phyloP scores from a whole-genome alignment of 2,797 vertebrate species.

The Pogonophryne albipinna region DNA sequence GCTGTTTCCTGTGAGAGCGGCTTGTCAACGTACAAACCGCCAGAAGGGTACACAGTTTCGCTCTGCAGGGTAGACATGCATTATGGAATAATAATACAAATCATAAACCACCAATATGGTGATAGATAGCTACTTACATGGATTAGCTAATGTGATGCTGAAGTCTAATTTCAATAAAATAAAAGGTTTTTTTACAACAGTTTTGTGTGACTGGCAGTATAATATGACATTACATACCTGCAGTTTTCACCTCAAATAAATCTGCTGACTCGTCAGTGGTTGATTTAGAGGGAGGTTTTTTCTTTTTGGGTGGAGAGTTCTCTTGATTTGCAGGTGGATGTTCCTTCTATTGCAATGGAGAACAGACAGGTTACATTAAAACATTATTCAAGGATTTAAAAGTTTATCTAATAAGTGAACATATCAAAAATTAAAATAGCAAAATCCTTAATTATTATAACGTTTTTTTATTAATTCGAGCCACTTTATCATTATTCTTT shows the following conservation, averaged over 20 bases:
- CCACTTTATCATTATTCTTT: not conserved
- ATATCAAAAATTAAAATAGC: not conserved
- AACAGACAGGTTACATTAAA: not conserved
- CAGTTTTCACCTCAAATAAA: conserved; percentile 62
- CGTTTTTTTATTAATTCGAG: not conserved
- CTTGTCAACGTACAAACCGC: no score
- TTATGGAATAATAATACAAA: no score
- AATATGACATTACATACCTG: conserved; percentile 61
- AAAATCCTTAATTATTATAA: not conserved
- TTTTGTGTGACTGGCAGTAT: not conserved
- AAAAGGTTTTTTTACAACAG: no score
- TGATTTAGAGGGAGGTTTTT: conserved; percentile 34
- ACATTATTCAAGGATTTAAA: not conserved
- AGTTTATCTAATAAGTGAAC: not conserved
- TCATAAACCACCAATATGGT: no score
- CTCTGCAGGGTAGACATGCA: no score
- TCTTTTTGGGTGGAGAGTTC: conserved; percentile 72
- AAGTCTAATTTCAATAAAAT: not conserved
- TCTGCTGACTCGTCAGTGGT: conserved; percentile 33
- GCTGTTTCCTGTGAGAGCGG: no score
- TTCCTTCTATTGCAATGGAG: conserved; percentile 65
- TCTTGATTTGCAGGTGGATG: conserved; percentile 39
- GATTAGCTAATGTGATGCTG: no score
- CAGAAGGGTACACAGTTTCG: no score
- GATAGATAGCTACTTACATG: no score